These are phyloP conservation scores for Pasiphila rectangulata DNA, from an alignment of 2,888 invertebrate genomes.

Conservation along the genomic window DNA sequence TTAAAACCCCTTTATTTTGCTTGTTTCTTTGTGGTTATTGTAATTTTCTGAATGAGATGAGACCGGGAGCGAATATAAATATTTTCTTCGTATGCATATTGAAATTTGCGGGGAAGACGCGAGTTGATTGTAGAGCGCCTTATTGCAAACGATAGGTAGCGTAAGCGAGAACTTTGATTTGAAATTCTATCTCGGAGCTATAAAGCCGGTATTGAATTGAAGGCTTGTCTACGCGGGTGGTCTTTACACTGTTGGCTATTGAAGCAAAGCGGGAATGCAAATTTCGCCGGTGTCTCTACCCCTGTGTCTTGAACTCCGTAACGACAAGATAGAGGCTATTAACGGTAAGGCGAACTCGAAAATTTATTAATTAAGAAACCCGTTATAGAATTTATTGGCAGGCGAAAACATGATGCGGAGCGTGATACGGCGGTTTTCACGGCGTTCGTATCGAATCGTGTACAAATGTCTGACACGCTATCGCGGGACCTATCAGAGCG, in stretches of 20 bases:
- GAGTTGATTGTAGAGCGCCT: slow-evolving; percentile 62
- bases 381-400: slow-evolving; percentile 32
- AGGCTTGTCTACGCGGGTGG: slow-evolving; percentile 71
- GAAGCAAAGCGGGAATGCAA: slow-evolving; percentile 75
- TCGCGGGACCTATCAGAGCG: slow-evolving; percentile 48
- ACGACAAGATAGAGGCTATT: slow-evolving; percentile 50
- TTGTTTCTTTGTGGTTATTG: slow-evolving; percentile 48
- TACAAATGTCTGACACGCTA: slow-evolving; percentile 42
- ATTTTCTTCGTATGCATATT: slow-evolving; percentile 54
- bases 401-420: slow-evolving; percentile 37
- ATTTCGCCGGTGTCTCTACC: slow-evolving; percentile 68
- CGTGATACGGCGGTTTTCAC: slow-evolving; percentile 42
- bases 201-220: slow-evolving; percentile 70
- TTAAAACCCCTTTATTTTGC: slow-evolving; percentile 48
- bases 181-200: slow-evolving; percentile 58
- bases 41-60: slow-evolving; percentile 38
- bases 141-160: slow-evolving; percentile 60
- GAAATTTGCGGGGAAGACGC: slow-evolving; percentile 59
- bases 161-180: slow-evolving; percentile 46
- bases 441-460: slow-evolving; percentile 35
- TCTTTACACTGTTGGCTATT: slow-evolving; percentile 68
- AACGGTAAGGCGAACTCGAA: slow-evolving; percentile 46
- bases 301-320: slow-evolving; percentile 56
- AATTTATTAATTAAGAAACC: slow-evolving; percentile 38
- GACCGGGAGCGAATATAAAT: slow-evolving; percentile 44